These are phyloP conservation scores for Megamerina dolium DNA, from an alignment of 2,888 invertebrate species.

Conservation along the genomic window DNA sequence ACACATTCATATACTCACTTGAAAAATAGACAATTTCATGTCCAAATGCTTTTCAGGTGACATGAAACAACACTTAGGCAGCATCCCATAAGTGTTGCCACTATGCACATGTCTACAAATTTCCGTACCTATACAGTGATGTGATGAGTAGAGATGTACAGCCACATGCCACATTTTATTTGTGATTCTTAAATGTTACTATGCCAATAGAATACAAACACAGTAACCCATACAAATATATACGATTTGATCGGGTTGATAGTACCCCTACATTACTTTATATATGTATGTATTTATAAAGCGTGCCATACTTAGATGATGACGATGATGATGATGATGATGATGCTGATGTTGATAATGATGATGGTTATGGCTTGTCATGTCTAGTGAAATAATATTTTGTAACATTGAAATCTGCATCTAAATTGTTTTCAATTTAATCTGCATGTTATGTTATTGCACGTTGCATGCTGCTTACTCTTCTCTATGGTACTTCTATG, in stretches of 20 bases:
- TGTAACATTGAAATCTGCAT: constrained; percentile 34
- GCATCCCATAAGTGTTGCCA: constrained; percentile 25
- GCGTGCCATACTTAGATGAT: too few species aligned
- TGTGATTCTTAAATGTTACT: background rate
- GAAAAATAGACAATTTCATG: constrained; percentile 45
- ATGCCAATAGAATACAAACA: constrained; percentile 2
- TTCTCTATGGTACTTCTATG: too few species aligned
- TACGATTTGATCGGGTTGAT: too few species aligned
- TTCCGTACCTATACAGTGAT: background rate
- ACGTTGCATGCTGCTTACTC: too few species aligned
- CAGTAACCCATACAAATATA: too few species aligned
- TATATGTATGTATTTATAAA: too few species aligned
- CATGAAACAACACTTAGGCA: constrained; percentile 51
- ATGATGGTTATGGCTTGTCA: background rate
- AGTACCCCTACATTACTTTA: too few species aligned
- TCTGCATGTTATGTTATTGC: constrained; percentile 34
- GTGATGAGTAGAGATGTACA: too few species aligned
- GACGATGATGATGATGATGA: too few species aligned
- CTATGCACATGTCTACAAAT: too few species aligned
- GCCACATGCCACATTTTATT: background rate
- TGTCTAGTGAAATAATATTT: constrained; percentile 25
- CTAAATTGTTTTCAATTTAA: constrained; percentile 40
- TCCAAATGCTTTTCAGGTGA: constrained; percentile 51
- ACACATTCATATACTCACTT: background rate
- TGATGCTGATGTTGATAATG: background rate